phyloP scores from a whole-genome alignment of 2,797 vertebrate species.

The Diceros bicornis region DNA sequence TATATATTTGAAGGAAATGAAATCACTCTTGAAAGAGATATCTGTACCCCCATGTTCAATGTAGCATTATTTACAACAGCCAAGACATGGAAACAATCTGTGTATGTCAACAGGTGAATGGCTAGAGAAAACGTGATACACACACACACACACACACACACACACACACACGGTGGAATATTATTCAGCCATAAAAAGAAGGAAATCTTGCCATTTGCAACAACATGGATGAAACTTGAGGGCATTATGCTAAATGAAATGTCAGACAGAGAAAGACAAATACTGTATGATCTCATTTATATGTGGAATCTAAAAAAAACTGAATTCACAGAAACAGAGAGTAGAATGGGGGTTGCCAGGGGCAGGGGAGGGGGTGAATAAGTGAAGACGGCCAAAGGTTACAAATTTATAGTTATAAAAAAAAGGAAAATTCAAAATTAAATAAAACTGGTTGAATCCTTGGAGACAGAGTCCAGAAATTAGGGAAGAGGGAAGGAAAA shows the following conservation, averaged over 20 bases:
- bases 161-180: neutral
- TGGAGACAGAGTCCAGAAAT: neutral
- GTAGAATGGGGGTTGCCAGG: neutral
- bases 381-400: neutral
- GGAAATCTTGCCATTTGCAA: neutral
- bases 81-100: neutral
- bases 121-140: neutral
- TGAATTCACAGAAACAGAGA: neutral
- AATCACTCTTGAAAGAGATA: neutral
- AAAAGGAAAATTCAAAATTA: neutral
- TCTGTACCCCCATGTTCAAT: neutral
- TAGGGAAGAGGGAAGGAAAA: neutral
- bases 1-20: neutral
- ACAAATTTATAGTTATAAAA: neutral
- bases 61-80: neutral
- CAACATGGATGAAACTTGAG: neutral
- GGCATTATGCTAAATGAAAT: constrained; percentile 3
- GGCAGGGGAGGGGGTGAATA: neutral
- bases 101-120: neutral
- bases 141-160: too few relatives aligned
- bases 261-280: neutral
- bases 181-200: neutral
- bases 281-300: neutral
- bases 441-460: constrained; percentile 18
- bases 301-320: neutral